Conservation (phyloP, 2,113 vertebrate species). For the Megaceryle torquata region DNA sequence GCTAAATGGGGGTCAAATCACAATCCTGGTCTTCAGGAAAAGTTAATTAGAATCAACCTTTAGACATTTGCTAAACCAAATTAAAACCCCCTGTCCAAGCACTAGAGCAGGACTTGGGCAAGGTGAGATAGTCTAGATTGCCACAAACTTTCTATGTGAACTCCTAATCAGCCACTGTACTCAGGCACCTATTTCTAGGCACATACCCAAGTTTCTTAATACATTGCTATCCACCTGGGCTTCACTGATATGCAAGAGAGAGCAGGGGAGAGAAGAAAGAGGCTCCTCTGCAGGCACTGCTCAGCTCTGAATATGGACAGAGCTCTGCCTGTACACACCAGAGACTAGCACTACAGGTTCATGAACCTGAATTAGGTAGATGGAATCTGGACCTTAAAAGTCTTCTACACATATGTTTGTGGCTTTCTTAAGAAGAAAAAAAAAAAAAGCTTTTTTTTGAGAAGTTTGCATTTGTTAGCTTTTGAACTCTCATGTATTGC, state of each 20-base stretch:
- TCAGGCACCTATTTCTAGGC: neutral
- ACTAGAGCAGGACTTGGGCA: neutral
- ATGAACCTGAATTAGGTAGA: neutral
- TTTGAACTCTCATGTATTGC: accelerated
- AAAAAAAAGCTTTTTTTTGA: neutral
- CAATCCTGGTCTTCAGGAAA: neutral
- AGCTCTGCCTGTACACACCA: neutral
- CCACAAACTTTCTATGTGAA: neutral
- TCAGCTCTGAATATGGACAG: neutral
- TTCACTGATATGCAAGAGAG: neutral
- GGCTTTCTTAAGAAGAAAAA: neutral
- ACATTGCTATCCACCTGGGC: neutral
- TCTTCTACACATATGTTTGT: neutral
- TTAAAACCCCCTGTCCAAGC: neutral
- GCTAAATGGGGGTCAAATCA: neutral
- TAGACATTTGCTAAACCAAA: neutral
- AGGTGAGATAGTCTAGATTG: neutral
- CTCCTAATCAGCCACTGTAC: neutral
- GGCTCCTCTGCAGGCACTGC: neutral
- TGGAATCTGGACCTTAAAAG: neutral
- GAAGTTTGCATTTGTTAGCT: neutral
- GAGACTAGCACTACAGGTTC: neutral
- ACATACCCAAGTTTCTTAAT: neutral
- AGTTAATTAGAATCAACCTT: neutral
- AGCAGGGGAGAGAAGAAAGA: neutral